These are phyloP conservation scores for Euphysa ruthae DNA, from an alignment of 30 jellyfish, hydroid and myxozoan species.

Conservation along the genomic window DNA sequence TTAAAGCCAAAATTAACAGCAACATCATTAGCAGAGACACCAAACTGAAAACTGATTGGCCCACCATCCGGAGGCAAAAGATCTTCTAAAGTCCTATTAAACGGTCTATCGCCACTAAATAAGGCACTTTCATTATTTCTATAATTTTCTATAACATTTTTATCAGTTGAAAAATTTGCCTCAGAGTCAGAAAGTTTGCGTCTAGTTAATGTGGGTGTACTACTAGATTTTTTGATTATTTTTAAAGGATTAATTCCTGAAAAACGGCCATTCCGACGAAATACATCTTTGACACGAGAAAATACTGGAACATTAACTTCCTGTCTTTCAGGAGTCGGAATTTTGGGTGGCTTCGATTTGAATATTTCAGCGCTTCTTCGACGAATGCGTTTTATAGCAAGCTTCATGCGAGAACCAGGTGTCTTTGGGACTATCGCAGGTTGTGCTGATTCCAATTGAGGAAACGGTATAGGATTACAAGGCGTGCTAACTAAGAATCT, in stretches of 20 bases:
- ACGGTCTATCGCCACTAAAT: background rate
- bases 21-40: background rate
- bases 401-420: constrained; percentile 17
- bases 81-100: background rate
- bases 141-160: background rate
- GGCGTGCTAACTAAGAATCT: no score
- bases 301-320: background rate
- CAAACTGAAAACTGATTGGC: constrained; percentile 18
- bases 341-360: constrained; percentile 15
- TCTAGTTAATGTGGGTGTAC: constrained; percentile 13
- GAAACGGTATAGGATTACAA: background rate
- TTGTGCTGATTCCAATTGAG: background rate
- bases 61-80: constrained; percentile 3
- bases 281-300: constrained; percentile 1
- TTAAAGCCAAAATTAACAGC: background rate
- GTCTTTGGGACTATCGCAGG: constrained; percentile 18
- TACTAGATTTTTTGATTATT: constrained; percentile 24
- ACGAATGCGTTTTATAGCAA: constrained; percentile 17
- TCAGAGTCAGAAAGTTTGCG: background rate
- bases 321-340: constrained; percentile 18
- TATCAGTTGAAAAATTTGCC: background rate
- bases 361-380: constrained; percentile 31
- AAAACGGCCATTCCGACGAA: background rate
- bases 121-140: background rate
- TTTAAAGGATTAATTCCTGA: no score